A percentile compares a stretch with the other conserved stretches of the same genome.
Conservation (phyloP, 2,888 invertebrate species). For the Orthosia gracilis region DNA sequence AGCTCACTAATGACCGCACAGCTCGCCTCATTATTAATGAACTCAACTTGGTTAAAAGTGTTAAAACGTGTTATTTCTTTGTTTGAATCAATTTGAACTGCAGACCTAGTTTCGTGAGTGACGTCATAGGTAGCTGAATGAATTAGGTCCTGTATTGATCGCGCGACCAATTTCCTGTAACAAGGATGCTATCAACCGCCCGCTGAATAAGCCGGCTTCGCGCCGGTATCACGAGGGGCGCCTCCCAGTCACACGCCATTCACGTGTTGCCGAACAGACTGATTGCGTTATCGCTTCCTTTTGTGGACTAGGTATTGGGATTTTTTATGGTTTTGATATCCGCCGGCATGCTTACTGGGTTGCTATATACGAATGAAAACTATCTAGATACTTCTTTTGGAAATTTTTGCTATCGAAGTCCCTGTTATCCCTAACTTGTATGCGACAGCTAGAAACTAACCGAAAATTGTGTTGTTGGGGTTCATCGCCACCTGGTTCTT, state of each 20-base stretch:
- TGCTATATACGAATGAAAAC: background rate
- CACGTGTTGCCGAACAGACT: conserved; percentile 15
- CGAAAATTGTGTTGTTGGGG: conserved; percentile 96
- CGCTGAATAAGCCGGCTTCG: conserved; percentile 11
- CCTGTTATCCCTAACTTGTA: background rate
- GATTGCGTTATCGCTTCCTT: conserved; percentile 37
- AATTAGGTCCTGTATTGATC: conserved; percentile 50
- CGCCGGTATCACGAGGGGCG: background rate
- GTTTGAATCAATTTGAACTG: conserved; percentile 3
- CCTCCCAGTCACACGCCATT: conserved; percentile 15
- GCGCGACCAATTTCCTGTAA: conserved; percentile 44
- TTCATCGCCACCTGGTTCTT: conserved; percentile 97
- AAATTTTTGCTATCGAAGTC: background rate
- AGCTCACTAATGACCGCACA: background rate
- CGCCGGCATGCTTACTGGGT: conserved; percentile 1
- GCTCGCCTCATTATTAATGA: background rate
- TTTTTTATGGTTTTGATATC: background rate
- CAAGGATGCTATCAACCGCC: conserved; percentile 29
- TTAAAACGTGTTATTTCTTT: background rate
- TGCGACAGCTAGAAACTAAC: conserved; percentile 84
- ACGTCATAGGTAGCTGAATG: conserved; percentile 37
- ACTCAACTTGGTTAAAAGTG: background rate
- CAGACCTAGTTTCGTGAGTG: conserved; percentile 9
- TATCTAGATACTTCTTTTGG: background rate
- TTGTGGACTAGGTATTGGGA: background rate